These are phyloP conservation scores for Nothura maculosa DNA, from an alignment of 2,797 vertebrate genomes.

Conservation along the genomic window DNA sequence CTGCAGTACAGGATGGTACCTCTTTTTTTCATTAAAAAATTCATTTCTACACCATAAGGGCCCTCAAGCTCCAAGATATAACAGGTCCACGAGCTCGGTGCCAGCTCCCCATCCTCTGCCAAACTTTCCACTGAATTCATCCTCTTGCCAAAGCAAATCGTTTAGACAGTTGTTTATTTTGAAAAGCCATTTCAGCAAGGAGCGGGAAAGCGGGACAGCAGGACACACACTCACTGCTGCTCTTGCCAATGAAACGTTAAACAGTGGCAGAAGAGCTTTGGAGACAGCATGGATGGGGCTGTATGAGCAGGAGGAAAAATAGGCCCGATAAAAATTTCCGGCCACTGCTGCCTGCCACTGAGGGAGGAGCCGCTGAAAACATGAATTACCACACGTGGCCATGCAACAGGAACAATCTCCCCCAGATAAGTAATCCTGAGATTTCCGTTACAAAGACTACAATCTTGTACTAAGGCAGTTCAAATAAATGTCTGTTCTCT, in stretches of 20 bases:
- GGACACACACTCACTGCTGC: constrained; percentile 5
- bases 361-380: not conserved
- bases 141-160: constrained; percentile 74
- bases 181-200: constrained; percentile 70
- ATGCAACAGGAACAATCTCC: not conserved
- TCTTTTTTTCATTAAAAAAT: constrained; percentile 57
- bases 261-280: constrained; percentile 65
- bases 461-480: not conserved
- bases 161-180: constrained; percentile 77
- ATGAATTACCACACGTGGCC: not conserved
- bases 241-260: constrained; percentile 65
- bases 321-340: constrained; percentile 46
- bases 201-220: constrained; percentile 58
- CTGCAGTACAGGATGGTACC: constrained; percentile 32
- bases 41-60: constrained; percentile 53
- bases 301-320: constrained; percentile 1
- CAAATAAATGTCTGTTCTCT: not conserved
- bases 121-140: constrained; percentile 72
- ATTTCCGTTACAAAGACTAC: not conserved
- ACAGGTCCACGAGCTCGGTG: constrained; percentile 55
- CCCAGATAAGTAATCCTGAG: not conserved
- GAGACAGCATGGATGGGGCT: not conserved
- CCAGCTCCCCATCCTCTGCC: constrained; percentile 62
- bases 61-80: constrained; percentile 58
- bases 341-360: constrained; percentile 4